A percentile compares a stretch with the other conserved stretches of the same genome.
Conservation (phyloP, 2,888 invertebrate genomes). For the Oasisia sp. region DNA sequence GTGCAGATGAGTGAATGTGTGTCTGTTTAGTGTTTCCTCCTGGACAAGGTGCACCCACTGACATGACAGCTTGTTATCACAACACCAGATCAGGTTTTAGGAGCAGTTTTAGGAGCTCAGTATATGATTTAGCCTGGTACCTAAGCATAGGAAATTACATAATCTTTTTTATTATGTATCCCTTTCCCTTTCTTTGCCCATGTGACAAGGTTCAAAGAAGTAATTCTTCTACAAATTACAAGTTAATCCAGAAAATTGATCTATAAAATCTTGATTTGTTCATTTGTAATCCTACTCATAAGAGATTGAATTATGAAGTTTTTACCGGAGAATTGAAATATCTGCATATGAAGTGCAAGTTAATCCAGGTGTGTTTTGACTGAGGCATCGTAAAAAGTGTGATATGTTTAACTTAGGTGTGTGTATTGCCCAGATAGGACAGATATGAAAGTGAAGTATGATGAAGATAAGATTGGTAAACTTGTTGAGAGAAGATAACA, state of each 20-base stretch:
- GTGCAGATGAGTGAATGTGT: conserved; percentile 6
- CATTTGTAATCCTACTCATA: neutral
- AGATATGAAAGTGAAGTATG: neutral
- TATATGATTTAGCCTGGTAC: neutral
- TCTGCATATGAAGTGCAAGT: neutral
- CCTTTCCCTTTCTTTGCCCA: neutral
- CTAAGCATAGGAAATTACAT: no score
- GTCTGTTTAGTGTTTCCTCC: neutral
- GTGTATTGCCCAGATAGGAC: neutral
- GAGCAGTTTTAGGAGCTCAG: no score
- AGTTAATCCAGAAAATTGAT: neutral
- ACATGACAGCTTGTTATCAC: neutral
- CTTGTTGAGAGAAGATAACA: neutral
- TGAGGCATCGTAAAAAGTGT: neutral
- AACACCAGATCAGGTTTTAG: no score
- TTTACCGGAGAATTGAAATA: neutral
- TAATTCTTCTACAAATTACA: neutral
- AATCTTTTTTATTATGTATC: neutral
- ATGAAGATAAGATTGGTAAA: neutral
- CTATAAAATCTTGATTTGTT: neutral
- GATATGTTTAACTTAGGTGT: neutral
- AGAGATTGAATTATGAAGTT: neutral
- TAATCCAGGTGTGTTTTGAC: no score
- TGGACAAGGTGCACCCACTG: neutral
- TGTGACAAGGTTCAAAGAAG: neutral